Percentiles rank a stretch among this genome's conserved stretches.
phyloP scores from a whole-genome alignment of 2,888 invertebrate genomes.

The Caradrina kadenii region DNA sequence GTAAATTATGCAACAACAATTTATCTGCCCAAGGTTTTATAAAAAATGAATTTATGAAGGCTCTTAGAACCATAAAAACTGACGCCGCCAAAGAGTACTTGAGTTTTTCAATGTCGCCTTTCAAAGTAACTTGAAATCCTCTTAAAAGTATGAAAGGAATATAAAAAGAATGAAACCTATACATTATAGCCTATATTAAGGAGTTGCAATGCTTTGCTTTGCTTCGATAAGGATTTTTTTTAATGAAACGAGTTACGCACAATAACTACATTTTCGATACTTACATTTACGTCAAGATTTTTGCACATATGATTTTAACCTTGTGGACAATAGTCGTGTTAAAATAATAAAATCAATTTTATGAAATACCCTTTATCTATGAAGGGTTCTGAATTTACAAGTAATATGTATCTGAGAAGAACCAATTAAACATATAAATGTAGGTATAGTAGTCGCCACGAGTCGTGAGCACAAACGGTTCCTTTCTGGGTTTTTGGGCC shows the following conservation, averaged over 20 bases:
- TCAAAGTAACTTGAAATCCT: conserved; percentile 43
- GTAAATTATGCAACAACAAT: neutral
- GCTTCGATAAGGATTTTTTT: conserved; percentile 3
- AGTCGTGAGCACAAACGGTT: too few species aligned
- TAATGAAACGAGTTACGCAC: neutral
- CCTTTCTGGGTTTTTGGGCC: too few species aligned
- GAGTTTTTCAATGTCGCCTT: conserved; percentile 36
- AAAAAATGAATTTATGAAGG: conserved; percentile 30
- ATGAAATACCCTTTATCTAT: too few species aligned
- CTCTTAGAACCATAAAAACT: conserved; percentile 29
- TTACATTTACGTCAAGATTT: too few species aligned
- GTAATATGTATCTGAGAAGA: too few species aligned
- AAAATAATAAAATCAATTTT: too few species aligned
- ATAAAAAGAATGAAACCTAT: conserved; percentile 26
- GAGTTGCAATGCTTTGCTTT: conserved; percentile 16
- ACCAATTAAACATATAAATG: too few species aligned
- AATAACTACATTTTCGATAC: too few species aligned
- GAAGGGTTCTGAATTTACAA: too few species aligned
- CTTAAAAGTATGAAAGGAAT: conserved; percentile 36
- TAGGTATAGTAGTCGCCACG: too few species aligned
- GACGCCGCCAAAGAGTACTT: conserved; percentile 32
- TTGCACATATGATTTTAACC: too few species aligned
- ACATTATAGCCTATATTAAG: conserved; percentile 6
- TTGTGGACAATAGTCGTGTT: too few species aligned
- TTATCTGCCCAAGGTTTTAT: neutral